Conservation (phyloP, 2,113 vertebrate species). For the Epinephelus lanceolatus region DNA sequence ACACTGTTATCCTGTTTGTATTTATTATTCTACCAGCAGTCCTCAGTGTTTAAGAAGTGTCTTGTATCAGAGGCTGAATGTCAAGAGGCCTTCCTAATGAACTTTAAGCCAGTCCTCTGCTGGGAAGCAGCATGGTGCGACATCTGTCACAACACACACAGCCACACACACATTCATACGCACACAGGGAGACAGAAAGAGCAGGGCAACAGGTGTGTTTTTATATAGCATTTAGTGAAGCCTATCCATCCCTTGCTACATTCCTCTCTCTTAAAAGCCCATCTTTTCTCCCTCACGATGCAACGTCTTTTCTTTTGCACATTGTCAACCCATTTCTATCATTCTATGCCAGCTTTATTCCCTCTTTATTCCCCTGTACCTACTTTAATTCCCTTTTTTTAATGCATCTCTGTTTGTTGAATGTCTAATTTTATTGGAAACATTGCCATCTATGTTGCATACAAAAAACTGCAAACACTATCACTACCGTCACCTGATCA, state of each 20-base stretch:
- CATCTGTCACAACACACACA: constrained; percentile 80
- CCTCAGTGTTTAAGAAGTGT: constrained; percentile 63
- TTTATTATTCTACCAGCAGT: constrained; percentile 69
- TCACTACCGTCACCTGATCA: background rate
- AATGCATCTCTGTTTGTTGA: background rate
- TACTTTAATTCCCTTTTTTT: too few species aligned
- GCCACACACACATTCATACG: constrained; percentile 36
- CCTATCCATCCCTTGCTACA: constrained; percentile 9
- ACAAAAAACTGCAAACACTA: background rate
- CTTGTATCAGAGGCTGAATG: constrained; percentile 68
- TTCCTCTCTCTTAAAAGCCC: constrained; percentile 1
- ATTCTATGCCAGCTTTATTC: background rate
- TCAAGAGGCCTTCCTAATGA: constrained; percentile 68
- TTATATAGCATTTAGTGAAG: constrained; percentile 25
- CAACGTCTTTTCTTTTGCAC: background rate
- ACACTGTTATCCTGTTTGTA: background rate
- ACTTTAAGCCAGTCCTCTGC: constrained; percentile 70
- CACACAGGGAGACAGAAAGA: constrained; percentile 44
- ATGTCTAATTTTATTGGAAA: background rate
- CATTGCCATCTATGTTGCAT: background rate
- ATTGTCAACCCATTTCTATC: background rate
- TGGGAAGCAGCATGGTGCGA: constrained; percentile 74
- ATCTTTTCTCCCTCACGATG: background rate
- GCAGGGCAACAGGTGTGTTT: constrained; percentile 61
- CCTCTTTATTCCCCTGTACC: background rate